Base-by-base conservation (phyloP, 2,113 vertebrate species). In the Cairina moschata region DNA sequence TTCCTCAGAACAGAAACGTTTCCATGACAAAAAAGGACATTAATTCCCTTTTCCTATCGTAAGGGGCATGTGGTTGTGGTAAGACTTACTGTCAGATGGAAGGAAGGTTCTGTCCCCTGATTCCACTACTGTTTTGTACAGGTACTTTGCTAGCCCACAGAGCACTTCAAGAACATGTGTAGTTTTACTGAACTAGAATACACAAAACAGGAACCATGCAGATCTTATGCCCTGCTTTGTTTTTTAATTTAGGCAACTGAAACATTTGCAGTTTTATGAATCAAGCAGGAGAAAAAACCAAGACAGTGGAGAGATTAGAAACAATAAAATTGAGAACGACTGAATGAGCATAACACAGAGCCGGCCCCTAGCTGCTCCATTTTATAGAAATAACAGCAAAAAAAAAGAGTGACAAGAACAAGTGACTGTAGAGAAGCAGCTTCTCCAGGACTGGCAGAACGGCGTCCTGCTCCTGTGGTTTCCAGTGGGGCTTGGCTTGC, bases 381-480 rank as follows among this genome's bases (percentile, higher is more conserved):
- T 96, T 95, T 4, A 95, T 13, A 52, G 12, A 75, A 71, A 96
- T 62, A 25, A 69, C 5, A 26, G n/a, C 22, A 2, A 89, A 96
- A 40, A 96, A 96, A 8, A 54, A 0, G n/a, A 96, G 29, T 8
- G 96, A 97, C 28, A 96, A 76, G 74, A 91, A 6, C 54, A 97
- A 42, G 40, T 97, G 96, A 6, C 88, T 62, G 71, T 79, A 96
- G 67, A 97, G 84, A 42, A 97, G 77, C 50, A 96, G 77, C 36
- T 93, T 96, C 67, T 96, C 95, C 88, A 97, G 80, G 12, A 94
- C 3, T 1, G 40, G 67, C 50, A 94, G 83, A 2, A 95, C 86
- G 0, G 4, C 31, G 36, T 92, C 73, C 6, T 16, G 50, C 22
- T 52, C n/a, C 42, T 20, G 80, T 0, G 11, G 18, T 7, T 32